Evolutionary conservation across 1,140 invertebrate species (phyloP).

Genomic region (Campoletis sonorensis): DNA sequence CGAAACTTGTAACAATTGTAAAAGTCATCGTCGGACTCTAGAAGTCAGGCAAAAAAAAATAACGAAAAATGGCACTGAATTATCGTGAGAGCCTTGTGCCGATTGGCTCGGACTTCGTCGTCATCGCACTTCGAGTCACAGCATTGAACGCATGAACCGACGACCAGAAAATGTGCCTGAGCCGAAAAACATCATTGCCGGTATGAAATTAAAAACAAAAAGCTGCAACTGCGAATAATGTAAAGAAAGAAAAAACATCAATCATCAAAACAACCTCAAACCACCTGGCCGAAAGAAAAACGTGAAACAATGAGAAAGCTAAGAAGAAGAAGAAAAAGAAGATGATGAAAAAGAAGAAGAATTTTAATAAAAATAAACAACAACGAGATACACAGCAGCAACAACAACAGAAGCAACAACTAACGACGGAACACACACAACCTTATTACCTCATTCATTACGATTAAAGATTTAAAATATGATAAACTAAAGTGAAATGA

Average conservation of each 20-base stretch:
- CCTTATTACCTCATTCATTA: conserved; percentile 77
- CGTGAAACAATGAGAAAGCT: conserved; percentile 49
- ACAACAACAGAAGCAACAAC: conserved; percentile 37
- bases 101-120: no score
- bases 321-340: conserved; percentile 22
- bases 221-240: no score
- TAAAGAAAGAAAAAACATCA: neutral
- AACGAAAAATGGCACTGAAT: conserved; percentile 17
- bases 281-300: conserved; percentile 62
- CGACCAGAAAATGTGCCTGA: neutral
- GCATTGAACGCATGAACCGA: neutral
- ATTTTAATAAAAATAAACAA: conserved; percentile 2
- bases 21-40: conserved; percentile 25
- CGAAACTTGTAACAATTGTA: no score
- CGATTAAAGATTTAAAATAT: conserved; percentile 72
- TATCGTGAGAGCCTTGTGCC: neutral
- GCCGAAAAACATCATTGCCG: neutral
- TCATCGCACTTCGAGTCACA: neutral
- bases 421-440: conserved; percentile 68
- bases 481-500: conserved; percentile 65
- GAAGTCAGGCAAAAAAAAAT: conserved; percentile 29
- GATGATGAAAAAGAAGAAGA: conserved; percentile 43
- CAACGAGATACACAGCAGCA: conserved; percentile 38
- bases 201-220: no score
- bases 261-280: conserved; percentile 20